phyloP scores from a whole-genome alignment of 2,113 vertebrate genomes.

The Apistogramma diplotaenia region DNA sequence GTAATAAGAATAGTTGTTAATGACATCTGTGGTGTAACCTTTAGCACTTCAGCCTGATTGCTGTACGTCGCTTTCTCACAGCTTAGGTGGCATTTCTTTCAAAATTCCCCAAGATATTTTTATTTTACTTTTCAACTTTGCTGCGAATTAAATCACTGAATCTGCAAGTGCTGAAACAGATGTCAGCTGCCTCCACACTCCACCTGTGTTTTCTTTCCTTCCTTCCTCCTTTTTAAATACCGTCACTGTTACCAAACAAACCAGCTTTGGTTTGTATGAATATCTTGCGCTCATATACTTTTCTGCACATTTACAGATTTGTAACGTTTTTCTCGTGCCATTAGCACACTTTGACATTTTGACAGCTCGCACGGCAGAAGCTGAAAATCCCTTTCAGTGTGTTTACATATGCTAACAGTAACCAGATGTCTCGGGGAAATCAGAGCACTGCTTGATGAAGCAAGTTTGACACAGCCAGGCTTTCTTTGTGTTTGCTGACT shows the following conservation, averaged over 20 bases:
- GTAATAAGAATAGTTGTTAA: constrained; percentile 65
- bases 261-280: background rate
- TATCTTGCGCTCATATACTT: background rate
- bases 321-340: background rate
- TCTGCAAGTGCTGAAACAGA: constrained; percentile 1
- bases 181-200: background rate
- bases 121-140: constrained; percentile 2
- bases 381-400: background rate
- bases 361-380: background rate
- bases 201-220: background rate
- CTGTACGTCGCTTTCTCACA: constrained; percentile 27
- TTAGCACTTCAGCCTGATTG: constrained; percentile 36
- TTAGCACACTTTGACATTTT: background rate
- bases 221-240: background rate
- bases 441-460: background rate
- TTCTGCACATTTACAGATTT: background rate
- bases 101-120: constrained; percentile 21
- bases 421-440: background rate
- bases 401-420: background rate
- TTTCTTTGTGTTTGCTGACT: background rate
- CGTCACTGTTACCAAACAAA: background rate
- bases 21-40: constrained; percentile 61
- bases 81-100: constrained; percentile 27
- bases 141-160: background rate
- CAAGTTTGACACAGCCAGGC: background rate